Evolutionary conservation across 1,140 invertebrate genomes (phyloP), one percentile per base, ranked within the genome.

Genomic region (Calephelis nemesis): DNA sequence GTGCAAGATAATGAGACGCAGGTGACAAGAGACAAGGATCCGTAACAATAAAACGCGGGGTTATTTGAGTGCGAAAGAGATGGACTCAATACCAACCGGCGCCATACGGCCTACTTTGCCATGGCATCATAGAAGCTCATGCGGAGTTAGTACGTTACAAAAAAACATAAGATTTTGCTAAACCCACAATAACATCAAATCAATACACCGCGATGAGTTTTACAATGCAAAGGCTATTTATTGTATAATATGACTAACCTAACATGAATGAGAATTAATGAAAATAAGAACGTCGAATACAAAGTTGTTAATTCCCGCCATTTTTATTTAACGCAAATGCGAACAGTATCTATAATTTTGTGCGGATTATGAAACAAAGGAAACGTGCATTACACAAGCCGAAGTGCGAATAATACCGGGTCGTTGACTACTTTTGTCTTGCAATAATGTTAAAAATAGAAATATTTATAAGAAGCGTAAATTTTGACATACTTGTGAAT

Each of bases 21-120:
- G 85, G 87, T 90, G 88, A 88, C 85, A 87, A 87, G 81, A 82
- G 87, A 88, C 85, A 87, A 87, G 81, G 81, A 85, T 84, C 82
- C 79, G 80, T 84, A 83, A 82, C 83, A 84, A 83, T 86, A 85
- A 80, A 82, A 81, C 85, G 83, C 85, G 88, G 85, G 84, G 83
- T 88, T 84, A 88, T 84, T 86, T 81, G 74, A 79, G 77, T 71
- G 81, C 74, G 80, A 76, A 81, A 85, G 82, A 84, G 81, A 84
- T 77, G 80, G 68, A 74, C 66, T 77, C 71, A 70, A 68, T 71
- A 74, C 73, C 74, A 76, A 78, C 82, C 79, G 79, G 77, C 76
- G 75, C 15, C 78, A 71, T 90, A 91, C 84, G 77, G 88, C 81
- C 75, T 67, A 82, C 78, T 82, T 84, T 89, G 13, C 79, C 70